Evolutionary conservation across 2,797 vertebrate species (phyloP).

Genomic region (Coregonus ussuriensis): DNA sequence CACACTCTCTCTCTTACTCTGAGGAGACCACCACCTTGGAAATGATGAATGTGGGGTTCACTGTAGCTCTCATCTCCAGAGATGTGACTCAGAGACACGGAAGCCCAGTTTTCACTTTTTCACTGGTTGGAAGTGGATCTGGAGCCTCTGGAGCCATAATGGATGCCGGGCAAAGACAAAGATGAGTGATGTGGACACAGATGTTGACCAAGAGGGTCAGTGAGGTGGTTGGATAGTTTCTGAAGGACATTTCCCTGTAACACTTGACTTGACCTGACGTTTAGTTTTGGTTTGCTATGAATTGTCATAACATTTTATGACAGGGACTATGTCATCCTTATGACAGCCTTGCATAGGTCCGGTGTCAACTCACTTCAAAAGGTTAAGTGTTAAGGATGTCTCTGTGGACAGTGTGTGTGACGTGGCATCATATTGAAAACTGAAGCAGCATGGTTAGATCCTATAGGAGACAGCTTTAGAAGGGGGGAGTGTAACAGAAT

Average conservation of each 20-base stretch:
- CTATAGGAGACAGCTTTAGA: too few species aligned
- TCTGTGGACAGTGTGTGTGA: not conserved
- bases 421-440: not conserved
- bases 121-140: slow-evolving; percentile 34
- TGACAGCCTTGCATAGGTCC: slow-evolving; percentile 28
- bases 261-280: slow-evolving; percentile 33
- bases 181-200: slow-evolving; percentile 58
- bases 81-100: slow-evolving; percentile 56
- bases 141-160: slow-evolving; percentile 30
- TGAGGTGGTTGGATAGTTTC: slow-evolving; percentile 29
- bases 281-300: slow-evolving; percentile 34
- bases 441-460: not conserved
- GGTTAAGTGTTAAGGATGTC: not conserved
- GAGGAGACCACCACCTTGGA: slow-evolving; percentile 55
- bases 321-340: slow-evolving; percentile 53
- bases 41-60: slow-evolving; percentile 64
- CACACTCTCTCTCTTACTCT: slow-evolving; percentile 5
- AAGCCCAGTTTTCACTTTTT: slow-evolving; percentile 62
- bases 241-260: slow-evolving; percentile 31
- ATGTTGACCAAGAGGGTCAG: slow-evolving; percentile 39
- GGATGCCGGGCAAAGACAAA: slow-evolving; percentile 39
- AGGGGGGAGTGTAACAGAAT: too few species aligned
- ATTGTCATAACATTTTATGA: slow-evolving; percentile 42
- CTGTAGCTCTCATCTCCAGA: slow-evolving; percentile 54
- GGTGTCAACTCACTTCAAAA: slow-evolving; percentile 3